Base-by-base conservation (phyloP, 2,797 vertebrate species). In the Aphelocoma californica region DNA sequence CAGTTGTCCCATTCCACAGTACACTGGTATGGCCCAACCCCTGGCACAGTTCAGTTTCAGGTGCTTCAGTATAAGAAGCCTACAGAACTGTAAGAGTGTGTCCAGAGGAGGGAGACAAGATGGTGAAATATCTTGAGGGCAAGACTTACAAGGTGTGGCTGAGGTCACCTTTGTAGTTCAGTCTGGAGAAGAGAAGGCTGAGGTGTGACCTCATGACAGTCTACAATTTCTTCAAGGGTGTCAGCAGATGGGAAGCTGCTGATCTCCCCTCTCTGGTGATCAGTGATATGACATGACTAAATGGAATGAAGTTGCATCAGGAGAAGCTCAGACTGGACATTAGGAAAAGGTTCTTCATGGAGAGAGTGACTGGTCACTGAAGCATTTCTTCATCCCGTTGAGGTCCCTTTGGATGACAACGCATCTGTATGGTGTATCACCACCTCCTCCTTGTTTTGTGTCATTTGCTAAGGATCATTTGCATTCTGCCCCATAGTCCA, bases 221-320 rank as follows among this genome's bases (percentile, higher is more conserved):
- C 51, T 32, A 24, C 26, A 60, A 6, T 11, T 48, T 87, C 16
- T 54, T 83, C 7, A 56, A 47, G 6, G 2, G 4, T 26, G 4
- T 21, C 28, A 61, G 14, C 0, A 1, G 21, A 42, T 5, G 7
- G 4, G 24, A 31, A 38, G 21, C 2, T 73, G 29, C 26, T 57
- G 25, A 48, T 84, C 3, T 79, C 9, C 16, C 7, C 28, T 47
- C 11, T 44, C 25, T 75, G 44, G n/a, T 75, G 29, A 83, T 18
- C 32, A n/a, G 11, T 1, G 4, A n/a, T 3, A 62, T 8, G 7
- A 47, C 7, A 38, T 0, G 0, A 81, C 12, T 51, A 65, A 91
- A 61, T 32, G 18, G 14, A 85, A 56, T 32, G 9, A 81, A 60
- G 8, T 1, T 60, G 16, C 5, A 3, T 47, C 16, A 64, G 24